Evolutionary conservation across 2,797 vertebrate species (phyloP).

Genomic region (Enteromius treurensis): DNA sequence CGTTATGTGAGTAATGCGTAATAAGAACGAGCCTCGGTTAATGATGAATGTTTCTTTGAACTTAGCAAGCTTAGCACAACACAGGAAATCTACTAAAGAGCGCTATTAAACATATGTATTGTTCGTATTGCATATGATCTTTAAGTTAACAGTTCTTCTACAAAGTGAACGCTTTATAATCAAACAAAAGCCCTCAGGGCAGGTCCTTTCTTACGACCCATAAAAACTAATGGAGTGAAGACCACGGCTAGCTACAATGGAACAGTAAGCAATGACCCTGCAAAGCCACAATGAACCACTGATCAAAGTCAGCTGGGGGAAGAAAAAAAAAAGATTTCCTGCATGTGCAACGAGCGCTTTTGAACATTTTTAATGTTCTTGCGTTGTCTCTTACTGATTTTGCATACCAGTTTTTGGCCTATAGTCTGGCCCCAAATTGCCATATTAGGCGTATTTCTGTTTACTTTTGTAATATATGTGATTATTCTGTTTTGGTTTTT

Average conservation of each 20-base stretch:
- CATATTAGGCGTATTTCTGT: neutral
- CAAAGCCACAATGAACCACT: conserved; percentile 53
- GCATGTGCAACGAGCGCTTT: conserved; percentile 17
- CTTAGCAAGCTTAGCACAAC: conserved; percentile 13
- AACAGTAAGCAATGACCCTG: conserved; percentile 55
- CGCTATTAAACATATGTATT: conserved; percentile 40
- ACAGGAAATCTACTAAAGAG: conserved; percentile 24
- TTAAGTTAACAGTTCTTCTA: conserved; percentile 49
- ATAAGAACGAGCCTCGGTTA: neutral
- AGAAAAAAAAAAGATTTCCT: conserved; percentile 52
- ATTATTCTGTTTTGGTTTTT: neutral
- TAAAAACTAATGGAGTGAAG: conserved; percentile 64
- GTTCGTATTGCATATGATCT: conserved; percentile 25
- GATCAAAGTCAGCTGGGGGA: conserved; percentile 57
- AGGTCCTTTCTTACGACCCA: conserved; percentile 55
- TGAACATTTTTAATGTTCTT: conserved; percentile 11
- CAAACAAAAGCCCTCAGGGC: conserved; percentile 54
- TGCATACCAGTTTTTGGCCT: neutral
- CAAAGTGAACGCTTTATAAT: conserved; percentile 56
- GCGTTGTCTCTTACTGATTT: conserved; percentile 12
- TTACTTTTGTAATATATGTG: neutral
- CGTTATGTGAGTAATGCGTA: neutral
- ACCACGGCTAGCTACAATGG: conserved; percentile 51
- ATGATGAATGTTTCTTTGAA: conserved; percentile 42
- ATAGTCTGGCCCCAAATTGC: neutral